These are phyloP conservation scores for Umimayanthus kanabou DNA, from an alignment of 92 coral and sea anemone species.

Conservation along the genomic window DNA sequence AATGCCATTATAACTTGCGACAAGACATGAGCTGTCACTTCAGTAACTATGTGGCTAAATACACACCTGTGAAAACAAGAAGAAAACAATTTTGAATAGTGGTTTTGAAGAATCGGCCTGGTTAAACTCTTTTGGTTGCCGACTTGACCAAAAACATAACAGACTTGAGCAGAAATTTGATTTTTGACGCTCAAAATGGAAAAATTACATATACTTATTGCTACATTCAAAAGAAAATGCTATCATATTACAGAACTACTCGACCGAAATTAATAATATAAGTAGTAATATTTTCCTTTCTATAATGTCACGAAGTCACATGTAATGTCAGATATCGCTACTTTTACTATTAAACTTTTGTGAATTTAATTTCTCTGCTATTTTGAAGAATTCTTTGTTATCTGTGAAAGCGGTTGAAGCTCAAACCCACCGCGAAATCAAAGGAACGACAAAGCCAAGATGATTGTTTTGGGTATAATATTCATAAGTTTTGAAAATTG, in stretches of 20 bases:
- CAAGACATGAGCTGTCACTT: background rate
- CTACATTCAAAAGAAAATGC: background rate
- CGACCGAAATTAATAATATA: background rate
- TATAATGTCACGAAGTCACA: constrained; percentile 28
- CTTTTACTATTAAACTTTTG: background rate
- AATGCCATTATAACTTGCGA: background rate
- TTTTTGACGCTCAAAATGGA: background rate
- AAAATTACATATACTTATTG: background rate
- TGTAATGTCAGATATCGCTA: too few species aligned
- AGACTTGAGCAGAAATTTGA: too few species aligned
- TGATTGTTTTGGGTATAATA: background rate
- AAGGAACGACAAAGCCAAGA: background rate
- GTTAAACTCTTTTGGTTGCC: background rate
- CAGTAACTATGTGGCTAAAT: background rate
- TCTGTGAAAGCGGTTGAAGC: background rate
- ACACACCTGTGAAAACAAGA: constrained; percentile 21
- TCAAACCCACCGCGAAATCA: background rate
- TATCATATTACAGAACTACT: background rate
- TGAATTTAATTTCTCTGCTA: background rate
- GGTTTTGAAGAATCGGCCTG: background rate
- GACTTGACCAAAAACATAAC: background rate
- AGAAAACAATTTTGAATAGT: constrained; percentile 1
- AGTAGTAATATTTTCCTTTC: background rate
- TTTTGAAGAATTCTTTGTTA: background rate
- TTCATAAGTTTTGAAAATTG: constrained; percentile 15